Conservation (phyloP, 2,888 invertebrate species). For the Poecilus cupreus region DNA sequence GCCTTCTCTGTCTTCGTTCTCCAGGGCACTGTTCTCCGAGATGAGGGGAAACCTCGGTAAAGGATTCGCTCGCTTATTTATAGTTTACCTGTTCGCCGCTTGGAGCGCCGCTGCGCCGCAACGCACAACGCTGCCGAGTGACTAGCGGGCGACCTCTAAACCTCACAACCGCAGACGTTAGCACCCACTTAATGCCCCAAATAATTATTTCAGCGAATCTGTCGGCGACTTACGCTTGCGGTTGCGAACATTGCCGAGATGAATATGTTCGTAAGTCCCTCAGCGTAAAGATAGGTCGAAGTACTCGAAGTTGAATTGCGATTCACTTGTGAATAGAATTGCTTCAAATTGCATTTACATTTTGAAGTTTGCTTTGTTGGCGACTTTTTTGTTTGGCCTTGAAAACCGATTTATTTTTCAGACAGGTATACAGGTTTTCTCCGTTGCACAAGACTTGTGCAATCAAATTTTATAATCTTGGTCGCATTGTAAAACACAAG, state of each 20-base stretch:
- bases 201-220: slow-evolving; percentile 43
- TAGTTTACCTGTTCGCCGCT: slow-evolving; percentile 31
- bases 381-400: too few species aligned
- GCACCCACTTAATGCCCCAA: slow-evolving; percentile 34
- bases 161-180: slow-evolving; percentile 27
- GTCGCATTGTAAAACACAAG: too few species aligned
- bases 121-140: slow-evolving; percentile 7
- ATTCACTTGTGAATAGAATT: not conserved
- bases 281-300: too few species aligned
- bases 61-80: slow-evolving; percentile 12
- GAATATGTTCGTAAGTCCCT: slow-evolving; percentile 25
- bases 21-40: not conserved
- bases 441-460: too few species aligned
- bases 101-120: not conserved
- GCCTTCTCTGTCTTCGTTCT: not conserved
- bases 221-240: slow-evolving; percentile 20
- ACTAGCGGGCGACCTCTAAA: slow-evolving; percentile 33
- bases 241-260: slow-evolving; percentile 24
- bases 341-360: not conserved
- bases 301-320: not conserved
- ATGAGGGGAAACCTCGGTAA: not conserved
- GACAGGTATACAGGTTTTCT: too few species aligned
- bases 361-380: too few species aligned
- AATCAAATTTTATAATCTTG: too few species aligned
- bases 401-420: too few species aligned